These are phyloP conservation scores for Melikaiella ostensackeni DNA, from an alignment of 2,888 invertebrate genomes.

Conservation along the genomic window DNA sequence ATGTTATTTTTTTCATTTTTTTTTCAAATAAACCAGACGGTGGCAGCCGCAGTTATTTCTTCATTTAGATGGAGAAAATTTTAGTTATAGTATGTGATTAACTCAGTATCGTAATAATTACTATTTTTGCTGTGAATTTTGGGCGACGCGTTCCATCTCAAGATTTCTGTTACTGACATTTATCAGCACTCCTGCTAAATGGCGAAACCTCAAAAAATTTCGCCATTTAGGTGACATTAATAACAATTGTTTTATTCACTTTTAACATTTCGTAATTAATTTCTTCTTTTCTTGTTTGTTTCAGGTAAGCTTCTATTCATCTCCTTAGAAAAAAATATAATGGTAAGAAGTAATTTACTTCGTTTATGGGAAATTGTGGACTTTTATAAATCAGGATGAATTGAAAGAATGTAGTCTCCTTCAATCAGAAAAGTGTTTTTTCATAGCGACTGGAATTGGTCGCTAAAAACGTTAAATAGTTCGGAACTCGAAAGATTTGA, in stretches of 20 bases:
- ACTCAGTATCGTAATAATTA: too few relatives aligned
- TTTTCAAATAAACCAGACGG: too few relatives aligned
- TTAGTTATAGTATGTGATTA: too few relatives aligned
- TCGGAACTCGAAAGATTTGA: background rate
- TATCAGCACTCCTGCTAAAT: too few relatives aligned
- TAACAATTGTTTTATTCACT: background rate
- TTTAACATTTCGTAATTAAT: background rate
- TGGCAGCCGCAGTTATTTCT: too few relatives aligned
- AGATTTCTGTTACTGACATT: too few relatives aligned
- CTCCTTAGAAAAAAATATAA: background rate
- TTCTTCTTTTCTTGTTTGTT: background rate
- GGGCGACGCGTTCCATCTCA: too few relatives aligned
- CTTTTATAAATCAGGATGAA: background rate
- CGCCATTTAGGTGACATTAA: background rate
- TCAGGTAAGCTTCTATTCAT: conserved; percentile 10
- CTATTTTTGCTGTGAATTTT: too few relatives aligned
- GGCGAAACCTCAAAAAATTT: too few relatives aligned
- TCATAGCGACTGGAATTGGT: background rate
- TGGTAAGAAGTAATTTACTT: background rate
- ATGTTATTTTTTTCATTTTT: too few relatives aligned
- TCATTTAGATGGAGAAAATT: too few relatives aligned
- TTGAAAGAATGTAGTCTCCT: background rate
- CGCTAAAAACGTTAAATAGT: conserved; percentile 5
- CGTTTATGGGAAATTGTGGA: background rate
- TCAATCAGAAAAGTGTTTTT: background rate